Conservation (phyloP, 2,888 invertebrate genomes). For the Invenusta paracnida region DNA sequence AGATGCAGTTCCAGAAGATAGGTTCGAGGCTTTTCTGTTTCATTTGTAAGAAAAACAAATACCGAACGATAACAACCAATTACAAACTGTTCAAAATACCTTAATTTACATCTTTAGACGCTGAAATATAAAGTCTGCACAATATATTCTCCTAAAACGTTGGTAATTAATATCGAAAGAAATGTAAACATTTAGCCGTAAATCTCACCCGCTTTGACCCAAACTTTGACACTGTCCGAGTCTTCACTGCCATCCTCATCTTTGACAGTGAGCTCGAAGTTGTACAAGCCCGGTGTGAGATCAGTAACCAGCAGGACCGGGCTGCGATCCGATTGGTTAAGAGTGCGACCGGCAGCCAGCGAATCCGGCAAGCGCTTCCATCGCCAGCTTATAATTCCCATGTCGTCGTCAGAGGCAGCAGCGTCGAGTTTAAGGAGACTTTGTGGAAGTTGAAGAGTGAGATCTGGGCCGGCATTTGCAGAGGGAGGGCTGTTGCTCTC, state of each 20-base stretch:
- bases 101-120: background rate
- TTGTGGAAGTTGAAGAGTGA: background rate
- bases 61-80: background rate
- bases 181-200: background rate
- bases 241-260: background rate
- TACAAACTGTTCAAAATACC: too few relatives aligned
- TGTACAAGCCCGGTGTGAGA: constrained; percentile 24
- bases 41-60: too few relatives aligned
- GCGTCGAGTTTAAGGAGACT: background rate
- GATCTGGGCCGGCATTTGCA: constrained; percentile 7
- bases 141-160: background rate
- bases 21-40: background rate
- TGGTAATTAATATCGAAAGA: background rate
- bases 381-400: background rate
- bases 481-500: background rate
- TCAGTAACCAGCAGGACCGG: constrained; percentile 30
- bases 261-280: constrained; percentile 1
- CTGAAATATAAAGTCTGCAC: background rate
- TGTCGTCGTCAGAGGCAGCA: background rate
- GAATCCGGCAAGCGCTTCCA: constrained; percentile 19
- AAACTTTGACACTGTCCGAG: background rate
- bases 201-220: background rate
- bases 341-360: background rate
- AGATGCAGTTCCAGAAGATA: background rate
- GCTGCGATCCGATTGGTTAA: constrained; percentile 25